Evolutionary conservation across 2,888 invertebrate genomes (phyloP).

Genomic region (Girardia tigrina): DNA sequence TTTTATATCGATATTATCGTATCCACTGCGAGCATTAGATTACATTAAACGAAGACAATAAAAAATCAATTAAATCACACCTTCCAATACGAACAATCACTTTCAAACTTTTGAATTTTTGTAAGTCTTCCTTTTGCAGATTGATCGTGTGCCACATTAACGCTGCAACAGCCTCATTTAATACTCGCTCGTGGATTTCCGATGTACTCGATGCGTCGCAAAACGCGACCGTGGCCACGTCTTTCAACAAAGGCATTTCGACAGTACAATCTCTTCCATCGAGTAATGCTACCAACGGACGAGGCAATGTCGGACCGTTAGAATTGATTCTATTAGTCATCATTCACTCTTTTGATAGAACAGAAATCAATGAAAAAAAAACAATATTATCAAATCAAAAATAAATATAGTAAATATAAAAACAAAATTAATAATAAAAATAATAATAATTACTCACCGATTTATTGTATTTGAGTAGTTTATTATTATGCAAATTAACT

Average conservation of each 20-base stretch:
- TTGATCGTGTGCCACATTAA: slow-evolving; percentile 99
- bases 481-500: slow-evolving; percentile 23
- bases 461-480: slow-evolving; percentile 23
- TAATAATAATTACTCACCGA: slow-evolving; percentile 14
- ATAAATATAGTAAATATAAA: slow-evolving; percentile 9
- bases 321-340: neutral
- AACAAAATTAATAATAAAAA: slow-evolving; percentile 9
- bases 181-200: slow-evolving; percentile 98
- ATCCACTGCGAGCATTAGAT: slow-evolving; percentile 60
- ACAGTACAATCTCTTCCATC: slow-evolving; percentile 98
- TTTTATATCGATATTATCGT: slow-evolving; percentile 96
- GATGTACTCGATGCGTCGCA: slow-evolving; percentile 98
- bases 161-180: slow-evolving; percentile 96
- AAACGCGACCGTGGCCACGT: slow-evolving; percentile 98
- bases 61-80: neutral
- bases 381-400: too few relatives aligned
- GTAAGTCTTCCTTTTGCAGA: slow-evolving; percentile 91
- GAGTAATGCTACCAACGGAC: slow-evolving; percentile 88
- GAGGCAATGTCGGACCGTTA: slow-evolving; percentile 52
- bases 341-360: slow-evolving; percentile 3
- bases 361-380: too few relatives aligned
- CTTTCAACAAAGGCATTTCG: slow-evolving; percentile 99
- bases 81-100: slow-evolving; percentile 90
- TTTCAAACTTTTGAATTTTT: slow-evolving; percentile 94
- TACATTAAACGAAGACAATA: too few relatives aligned